Evolutionary conservation across 2,888 invertebrate species (phyloP).

Genomic region (Rotaria socialis): DNA sequence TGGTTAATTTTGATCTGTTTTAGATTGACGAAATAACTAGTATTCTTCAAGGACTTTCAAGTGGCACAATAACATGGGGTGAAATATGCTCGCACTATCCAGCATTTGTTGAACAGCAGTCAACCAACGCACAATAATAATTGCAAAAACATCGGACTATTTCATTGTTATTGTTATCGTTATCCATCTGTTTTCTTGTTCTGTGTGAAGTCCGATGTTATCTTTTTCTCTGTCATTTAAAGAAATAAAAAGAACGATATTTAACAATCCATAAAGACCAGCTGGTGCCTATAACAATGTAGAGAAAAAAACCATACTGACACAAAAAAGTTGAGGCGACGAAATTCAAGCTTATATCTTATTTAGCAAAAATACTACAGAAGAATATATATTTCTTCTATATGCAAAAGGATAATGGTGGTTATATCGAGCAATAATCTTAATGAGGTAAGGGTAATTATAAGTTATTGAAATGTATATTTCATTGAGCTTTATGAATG

Average conservation of each 20-base stretch:
- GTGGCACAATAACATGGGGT: conserved; percentile 20
- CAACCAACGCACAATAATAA: not conserved
- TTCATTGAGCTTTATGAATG: not conserved
- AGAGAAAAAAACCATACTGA: not conserved
- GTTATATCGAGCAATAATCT: not conserved
- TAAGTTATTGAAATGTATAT: not conserved
- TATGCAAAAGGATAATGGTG: too few relatives aligned
- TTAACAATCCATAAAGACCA: not conserved
- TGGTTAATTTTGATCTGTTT: not conserved
- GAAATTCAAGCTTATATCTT: not conserved
- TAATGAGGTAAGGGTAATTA: not conserved
- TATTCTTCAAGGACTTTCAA: conserved; percentile 22
- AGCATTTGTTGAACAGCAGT: conserved; percentile 13
- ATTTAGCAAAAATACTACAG: not conserved
- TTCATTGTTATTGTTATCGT: not conserved
- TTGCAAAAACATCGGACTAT: not conserved
- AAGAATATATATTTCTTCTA: not conserved
- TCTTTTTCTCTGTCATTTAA: not conserved
- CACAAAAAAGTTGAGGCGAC: not conserved
- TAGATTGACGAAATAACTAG: conserved; percentile 1
- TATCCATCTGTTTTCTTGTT: not conserved
- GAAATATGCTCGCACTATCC: not conserved
- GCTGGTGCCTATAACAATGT: not conserved
- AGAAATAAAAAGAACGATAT: not conserved
- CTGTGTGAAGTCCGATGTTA: not conserved